Evolutionary conservation across 2,888 invertebrate species (phyloP).

Genomic region (Hanleya hanleyi): DNA sequence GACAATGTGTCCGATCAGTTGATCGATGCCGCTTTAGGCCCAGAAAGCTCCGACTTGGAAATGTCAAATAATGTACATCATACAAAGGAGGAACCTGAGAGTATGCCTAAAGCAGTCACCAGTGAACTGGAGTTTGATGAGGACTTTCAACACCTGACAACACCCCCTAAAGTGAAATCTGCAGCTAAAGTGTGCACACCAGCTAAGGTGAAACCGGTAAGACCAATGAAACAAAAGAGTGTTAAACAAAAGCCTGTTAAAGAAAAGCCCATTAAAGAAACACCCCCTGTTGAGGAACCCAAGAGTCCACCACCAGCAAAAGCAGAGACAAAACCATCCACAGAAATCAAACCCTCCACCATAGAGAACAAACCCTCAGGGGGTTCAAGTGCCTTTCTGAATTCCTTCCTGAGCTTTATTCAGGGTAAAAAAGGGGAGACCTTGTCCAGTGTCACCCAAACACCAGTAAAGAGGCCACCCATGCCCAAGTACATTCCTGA

Average conservation of each 20-base stretch:
- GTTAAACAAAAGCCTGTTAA: too few species aligned
- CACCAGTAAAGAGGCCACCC: not conserved
- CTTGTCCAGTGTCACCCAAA: not conserved
- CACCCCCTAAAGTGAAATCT: not conserved
- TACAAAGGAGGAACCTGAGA: not conserved
- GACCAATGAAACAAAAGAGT: too few species aligned
- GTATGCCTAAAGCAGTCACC: not conserved
- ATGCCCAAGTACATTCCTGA: not conserved
- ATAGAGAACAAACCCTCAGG: not conserved
- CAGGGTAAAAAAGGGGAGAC: not conserved
- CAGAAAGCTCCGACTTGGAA: too few species aligned
- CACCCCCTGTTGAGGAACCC: not conserved
- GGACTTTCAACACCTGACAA: not conserved
- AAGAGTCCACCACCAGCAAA: too few species aligned
- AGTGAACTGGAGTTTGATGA: conserved; percentile 1
- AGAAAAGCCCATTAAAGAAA: too few species aligned
- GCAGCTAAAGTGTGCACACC: too few species aligned
- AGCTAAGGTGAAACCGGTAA: too few species aligned
- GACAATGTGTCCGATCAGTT: too few species aligned
- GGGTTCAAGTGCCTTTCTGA: not conserved
- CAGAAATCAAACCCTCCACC: not conserved
- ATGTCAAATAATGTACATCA: too few species aligned
- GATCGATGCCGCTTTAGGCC: too few species aligned
- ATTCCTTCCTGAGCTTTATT: not conserved
- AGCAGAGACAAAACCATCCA: too few species aligned